Base-by-base conservation (phyloP, 2,113 vertebrate genomes). In the Corythaixoides concolor region DNA sequence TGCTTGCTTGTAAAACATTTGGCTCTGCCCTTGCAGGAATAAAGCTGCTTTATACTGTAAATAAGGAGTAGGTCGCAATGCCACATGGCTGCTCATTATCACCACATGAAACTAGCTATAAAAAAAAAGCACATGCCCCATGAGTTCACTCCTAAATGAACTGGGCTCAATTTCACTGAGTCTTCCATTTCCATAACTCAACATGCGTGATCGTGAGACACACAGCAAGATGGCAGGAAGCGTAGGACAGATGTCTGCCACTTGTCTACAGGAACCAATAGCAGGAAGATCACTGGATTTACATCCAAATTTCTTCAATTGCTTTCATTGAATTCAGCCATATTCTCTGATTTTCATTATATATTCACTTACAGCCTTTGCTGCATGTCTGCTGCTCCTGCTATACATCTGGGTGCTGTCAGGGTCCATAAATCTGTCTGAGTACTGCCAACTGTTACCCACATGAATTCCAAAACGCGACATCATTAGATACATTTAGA, bases 1-100 rank as follows among this genome's bases (percentile, higher is more conserved):
- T 95, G 64, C 72, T 95, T 94, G 80, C 83, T 85, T 80, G 77
- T 58, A 85, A 90, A 96, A 95, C 41, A 93, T 80, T 96, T 96
- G 90, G 87, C 88, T 95, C 67, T 90, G 67, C 63, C 74, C 69
- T 90, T 93, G 67, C 79, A 91, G 90, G 84, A 92, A 89, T 95
- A 92, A 95, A 96, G 75, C 68, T 87, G 69, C 0, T 93, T 93
- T 66, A 67, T 87, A 49, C 85, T 92, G 77, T 95, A 96, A 91
- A 92, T 88, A 89, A 94, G 67, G 74, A 89, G 84, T 77, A 91
- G 80, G 77, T 69, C 95, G 84, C 89, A 88, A 67, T 66, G 87
- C 69, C 86, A 88, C 86, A 63, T 33, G 86, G 49, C 69, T 95
- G 77, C n/a, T 97, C 26, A 62, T 92, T 95, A 93, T 76, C 62